These are phyloP conservation scores for Ectropis grisescens DNA, from an alignment of 1,140 invertebrate species.

Conservation along the genomic window DNA sequence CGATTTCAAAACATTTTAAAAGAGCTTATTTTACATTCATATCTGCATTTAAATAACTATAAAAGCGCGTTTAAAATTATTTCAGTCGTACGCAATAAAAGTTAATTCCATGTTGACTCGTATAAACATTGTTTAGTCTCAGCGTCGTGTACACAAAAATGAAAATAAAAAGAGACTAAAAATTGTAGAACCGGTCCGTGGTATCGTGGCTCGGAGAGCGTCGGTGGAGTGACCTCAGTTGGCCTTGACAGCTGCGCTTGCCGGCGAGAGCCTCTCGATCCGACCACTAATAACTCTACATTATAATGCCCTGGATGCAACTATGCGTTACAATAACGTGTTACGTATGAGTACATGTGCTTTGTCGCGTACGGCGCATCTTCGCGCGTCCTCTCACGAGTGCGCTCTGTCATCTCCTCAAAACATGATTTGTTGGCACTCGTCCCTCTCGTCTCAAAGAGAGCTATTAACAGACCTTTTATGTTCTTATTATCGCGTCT, in stretches of 20 bases:
- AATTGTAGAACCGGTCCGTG: conserved; percentile 66
- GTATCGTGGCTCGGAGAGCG: conserved; percentile 60
- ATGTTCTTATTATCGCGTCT: conserved; percentile 17
- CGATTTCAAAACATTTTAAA: too few relatives aligned
- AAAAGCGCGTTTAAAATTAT: conserved; percentile 11
- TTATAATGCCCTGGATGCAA: conserved; percentile 49
- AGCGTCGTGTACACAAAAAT: conserved; percentile 68
- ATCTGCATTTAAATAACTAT: too few relatives aligned
- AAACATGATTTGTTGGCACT: conserved; percentile 38
- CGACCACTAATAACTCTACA: conserved; percentile 64
- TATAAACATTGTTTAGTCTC: conserved; percentile 69
- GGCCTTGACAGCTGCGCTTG: conserved; percentile 65
- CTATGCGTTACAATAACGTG: conserved; percentile 35
- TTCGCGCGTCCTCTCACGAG: conserved; percentile 5
- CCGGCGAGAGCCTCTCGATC: conserved; percentile 41
- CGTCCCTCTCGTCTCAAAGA: conserved; percentile 30
- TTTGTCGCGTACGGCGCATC: neutral
- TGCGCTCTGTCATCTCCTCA: conserved; percentile 19
- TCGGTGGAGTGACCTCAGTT: conserved; percentile 65
- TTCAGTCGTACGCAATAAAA: conserved; percentile 33
- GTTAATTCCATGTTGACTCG: conserved; percentile 56
- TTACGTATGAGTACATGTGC: conserved; percentile 5
- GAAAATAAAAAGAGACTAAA: conserved; percentile 69
- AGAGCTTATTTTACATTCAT: too few relatives aligned
- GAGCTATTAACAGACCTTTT: conserved; percentile 9